These are phyloP conservation scores for Hyposoter dolosus DNA, from an alignment of 2,888 invertebrate genomes.

Conservation along the genomic window DNA sequence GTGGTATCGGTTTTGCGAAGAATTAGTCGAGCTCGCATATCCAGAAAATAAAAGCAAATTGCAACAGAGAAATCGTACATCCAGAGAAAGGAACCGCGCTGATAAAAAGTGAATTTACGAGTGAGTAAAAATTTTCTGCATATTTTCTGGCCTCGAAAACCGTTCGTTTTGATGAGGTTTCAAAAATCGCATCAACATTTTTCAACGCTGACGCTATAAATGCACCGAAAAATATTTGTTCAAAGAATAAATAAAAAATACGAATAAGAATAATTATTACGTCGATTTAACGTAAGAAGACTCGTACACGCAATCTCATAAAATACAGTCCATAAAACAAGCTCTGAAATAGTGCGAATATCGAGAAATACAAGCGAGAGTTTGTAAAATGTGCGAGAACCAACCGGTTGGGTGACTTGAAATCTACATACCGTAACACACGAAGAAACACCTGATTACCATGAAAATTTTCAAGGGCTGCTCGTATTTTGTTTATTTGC, in stretches of 20 bases:
- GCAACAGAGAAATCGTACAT: neutral
- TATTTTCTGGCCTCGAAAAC: neutral
- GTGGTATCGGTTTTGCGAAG: no score
- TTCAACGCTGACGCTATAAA: neutral
- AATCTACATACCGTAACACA: conserved; percentile 60
- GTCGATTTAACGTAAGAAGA: conserved; percentile 3
- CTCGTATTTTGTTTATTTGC: conserved; percentile 7
- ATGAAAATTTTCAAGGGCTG: conserved; percentile 58
- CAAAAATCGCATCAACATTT: neutral
- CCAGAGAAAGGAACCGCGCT: neutral
- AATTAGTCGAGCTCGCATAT: neutral
- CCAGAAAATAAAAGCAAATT: neutral
- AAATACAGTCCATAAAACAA: conserved; percentile 40
- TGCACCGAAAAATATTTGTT: neutral
- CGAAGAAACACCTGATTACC: conserved; percentile 44
- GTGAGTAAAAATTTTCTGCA: neutral
- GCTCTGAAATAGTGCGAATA: conserved; percentile 41
- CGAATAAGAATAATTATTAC: neutral
- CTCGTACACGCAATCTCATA: conserved; percentile 15
- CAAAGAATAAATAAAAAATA: neutral
- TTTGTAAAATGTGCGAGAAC: conserved; percentile 58
- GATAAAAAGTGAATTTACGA: neutral
- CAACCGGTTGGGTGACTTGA: conserved; percentile 54
- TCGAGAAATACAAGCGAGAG: conserved; percentile 51
- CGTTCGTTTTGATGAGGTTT: neutral